Base-by-base conservation (phyloP, 2,888 invertebrate genomes). In the Tetanocera ferruginea region DNA sequence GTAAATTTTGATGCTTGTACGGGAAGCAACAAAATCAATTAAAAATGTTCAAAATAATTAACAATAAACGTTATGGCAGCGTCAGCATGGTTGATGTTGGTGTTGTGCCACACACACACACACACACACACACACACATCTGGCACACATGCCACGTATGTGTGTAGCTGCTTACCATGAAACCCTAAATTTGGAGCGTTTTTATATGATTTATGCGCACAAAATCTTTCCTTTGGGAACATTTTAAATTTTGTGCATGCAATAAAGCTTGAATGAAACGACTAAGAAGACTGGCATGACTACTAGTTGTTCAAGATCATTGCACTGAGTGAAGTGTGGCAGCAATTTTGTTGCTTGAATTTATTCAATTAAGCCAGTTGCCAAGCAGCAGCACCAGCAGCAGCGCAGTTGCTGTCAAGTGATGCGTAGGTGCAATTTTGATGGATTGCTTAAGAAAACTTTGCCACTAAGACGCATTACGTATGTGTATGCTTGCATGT, bases 361-460 rank as follows among this genome's bases (percentile, higher is more conserved):
- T 67, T 43, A 75, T 75, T 75, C 67, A 75, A 75, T 75, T 75
- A 37, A 57, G 37, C 55, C 28, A n/a, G 34, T 67, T 34, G 25
- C 34, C 19, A 43, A 51, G 25, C 19, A 25, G 14, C 57, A 49
- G 23, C n/a, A 31, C n/a, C n/a, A 51, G 17, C 11, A 57, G 14
- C 43, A 25, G 31, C 6, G 31, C 25, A 5, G 66, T 31, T 37
- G 51, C 25, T 37, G 34, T 19, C 31, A 67, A 67, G 55, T 67
- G 67, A 75, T 75, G 76, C 69, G 87, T 86, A 87, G 86, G 87
- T 87, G 87, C 87, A 87, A 87, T 86, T 87, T 87, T 87, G 87
- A 87, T 87, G 87, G 86, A 87, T 87, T 87, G 85, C 87, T 86
- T 84, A 28, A 66, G 75, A 75, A 75, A 75, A 66, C n/a, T 75